Percentiles rank a stretch among this genome's conserved stretches.
These are phyloP conservation scores for Diuraphis noxia DNA, from an alignment of 1,140 invertebrate genomes.

Conservation along the genomic window DNA sequence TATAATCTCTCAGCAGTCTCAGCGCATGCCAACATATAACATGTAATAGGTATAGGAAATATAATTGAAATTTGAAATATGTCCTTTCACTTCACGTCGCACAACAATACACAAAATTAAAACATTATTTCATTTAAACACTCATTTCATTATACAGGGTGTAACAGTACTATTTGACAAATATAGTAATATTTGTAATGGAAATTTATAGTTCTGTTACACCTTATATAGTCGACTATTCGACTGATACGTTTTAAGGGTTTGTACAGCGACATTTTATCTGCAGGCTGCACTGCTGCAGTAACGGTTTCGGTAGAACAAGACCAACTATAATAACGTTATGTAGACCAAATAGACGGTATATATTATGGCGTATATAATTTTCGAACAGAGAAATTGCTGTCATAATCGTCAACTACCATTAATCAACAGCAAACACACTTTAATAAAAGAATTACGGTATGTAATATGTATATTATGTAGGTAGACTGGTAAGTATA, in stretches of 20 bases:
- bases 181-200: too few species aligned
- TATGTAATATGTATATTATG: neutral
- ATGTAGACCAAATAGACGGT: neutral
- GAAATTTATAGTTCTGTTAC: too few species aligned
- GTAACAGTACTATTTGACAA: too few species aligned
- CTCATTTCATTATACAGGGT: neutral
- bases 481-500: too few species aligned
- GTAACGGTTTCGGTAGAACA: neutral
- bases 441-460: neutral
- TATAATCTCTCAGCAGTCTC: neutral
- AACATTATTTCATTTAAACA: neutral
- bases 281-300: neutral
- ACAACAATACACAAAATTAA: neutral
- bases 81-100: neutral
- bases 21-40: neutral
- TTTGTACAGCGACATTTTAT: neutral
- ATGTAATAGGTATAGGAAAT: neutral
- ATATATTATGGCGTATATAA: neutral
- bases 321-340: neutral
- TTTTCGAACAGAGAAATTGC: neutral
- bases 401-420: neutral
- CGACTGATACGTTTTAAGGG: neutral
- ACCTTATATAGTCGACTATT: too few species aligned
- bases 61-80: constrained; percentile 12
- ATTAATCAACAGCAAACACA: neutral